Base-by-base conservation (phyloP, 2,888 invertebrate genomes). In the Eilema caniola region DNA sequence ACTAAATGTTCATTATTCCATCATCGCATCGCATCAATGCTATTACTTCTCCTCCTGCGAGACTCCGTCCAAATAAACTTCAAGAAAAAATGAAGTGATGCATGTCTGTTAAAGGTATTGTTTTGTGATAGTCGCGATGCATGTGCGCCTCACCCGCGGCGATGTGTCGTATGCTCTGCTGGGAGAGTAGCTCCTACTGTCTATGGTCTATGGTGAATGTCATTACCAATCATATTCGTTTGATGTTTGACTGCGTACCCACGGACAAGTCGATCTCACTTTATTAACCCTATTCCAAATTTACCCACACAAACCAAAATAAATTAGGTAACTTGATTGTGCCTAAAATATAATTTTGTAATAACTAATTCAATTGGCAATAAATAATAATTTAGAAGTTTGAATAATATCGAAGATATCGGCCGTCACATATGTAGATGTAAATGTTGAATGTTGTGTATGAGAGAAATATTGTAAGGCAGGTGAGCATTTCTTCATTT, bases 21-120 rank as follows among this genome's bases (percentile, higher is more conserved):
- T 88, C 91, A 91, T 89, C 80, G 85, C 88, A 91, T 91, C 83
- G 85, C 86, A 88, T 89, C 80, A 87, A 83, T 71, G 87, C 89
- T 90, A 88, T 86, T 24, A 83, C 85, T 88, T 88, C 79, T 81
- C 85, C 83, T 85, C 85, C 86, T 86, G 83, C 84, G 86, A 85
- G 83, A 82, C 41, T 59, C 41, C 77, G 80, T 86, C 76, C 76
- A 80, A 81, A 82, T 69, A 86, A 83, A 81, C 87, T 88, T 89
- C 88, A 86, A 87, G 83, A 82, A 80, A 84, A 81, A 86, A 85
- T 85, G 85, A 89, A 87, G 86, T 88, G 86, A 81, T 92, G 93
- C 93, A 93, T 93, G 93, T 81, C 86, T 85, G 85, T 86, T 85
- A 80, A 78, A 73, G 80, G 78, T 83, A 79, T 75, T 86, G 85